These are phyloP conservation scores for Adelosebastes latens DNA, from an alignment of 2,797 vertebrate species.

Conservation along the genomic window DNA sequence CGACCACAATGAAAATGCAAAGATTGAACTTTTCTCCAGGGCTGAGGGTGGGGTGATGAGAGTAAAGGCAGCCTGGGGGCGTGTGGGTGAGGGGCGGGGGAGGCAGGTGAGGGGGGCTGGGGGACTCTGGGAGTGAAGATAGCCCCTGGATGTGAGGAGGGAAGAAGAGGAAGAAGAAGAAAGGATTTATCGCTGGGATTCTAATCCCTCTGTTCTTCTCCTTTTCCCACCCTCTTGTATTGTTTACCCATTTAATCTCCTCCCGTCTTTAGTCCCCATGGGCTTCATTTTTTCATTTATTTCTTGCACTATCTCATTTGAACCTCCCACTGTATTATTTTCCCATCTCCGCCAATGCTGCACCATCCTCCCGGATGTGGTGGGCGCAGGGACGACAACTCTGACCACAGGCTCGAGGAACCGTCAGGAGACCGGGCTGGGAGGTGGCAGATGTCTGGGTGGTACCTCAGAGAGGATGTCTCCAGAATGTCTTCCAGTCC, in stretches of 20 bases:
- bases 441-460: slow-evolving; percentile 64
- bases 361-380: slow-evolving; percentile 24
- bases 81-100: neutral
- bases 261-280: slow-evolving; percentile 18
- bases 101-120: slow-evolving; percentile 5
- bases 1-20: slow-evolving; percentile 77
- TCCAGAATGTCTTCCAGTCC: slow-evolving; percentile 37
- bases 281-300: slow-evolving; percentile 37
- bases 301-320: slow-evolving; percentile 13
- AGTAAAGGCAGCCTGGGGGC: slow-evolving; percentile 56
- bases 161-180: slow-evolving; percentile 37
- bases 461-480: slow-evolving; percentile 48
- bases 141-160: slow-evolving; percentile 44
- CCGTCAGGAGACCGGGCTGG: slow-evolving; percentile 15
- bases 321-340: slow-evolving; percentile 45
- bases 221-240: neutral
- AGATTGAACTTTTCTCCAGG: slow-evolving; percentile 76
- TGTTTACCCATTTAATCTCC: slow-evolving; percentile 57
- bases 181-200: slow-evolving; percentile 42
- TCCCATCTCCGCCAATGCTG: neutral
- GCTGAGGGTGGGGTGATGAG: slow-evolving; percentile 54
- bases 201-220: slow-evolving; percentile 36
- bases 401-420: slow-evolving; percentile 50
- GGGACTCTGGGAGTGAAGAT: slow-evolving; percentile 31
- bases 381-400: slow-evolving; percentile 20